A percentile compares a stretch with the other conserved stretches of the same genome.
phyloP scores from a whole-genome alignment of 1,140 invertebrate genomes.

The Drosophila parabipectinata region DNA sequence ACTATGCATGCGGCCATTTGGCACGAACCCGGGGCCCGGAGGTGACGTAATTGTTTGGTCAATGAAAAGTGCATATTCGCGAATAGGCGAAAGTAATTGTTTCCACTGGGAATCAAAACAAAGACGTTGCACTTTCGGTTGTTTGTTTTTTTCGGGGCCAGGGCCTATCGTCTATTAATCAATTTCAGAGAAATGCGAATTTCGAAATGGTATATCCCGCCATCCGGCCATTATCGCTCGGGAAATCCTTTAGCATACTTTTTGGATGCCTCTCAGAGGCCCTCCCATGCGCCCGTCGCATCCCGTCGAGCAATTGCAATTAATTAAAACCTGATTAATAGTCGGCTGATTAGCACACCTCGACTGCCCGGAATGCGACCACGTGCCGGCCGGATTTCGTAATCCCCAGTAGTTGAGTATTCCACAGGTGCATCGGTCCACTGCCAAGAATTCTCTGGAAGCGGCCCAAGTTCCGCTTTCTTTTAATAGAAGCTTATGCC shows the following conservation, averaged over 20 bases:
- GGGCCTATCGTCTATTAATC: not conserved
- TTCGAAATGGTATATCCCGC: no score
- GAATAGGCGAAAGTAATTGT: not conserved
- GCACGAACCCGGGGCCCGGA: not conserved
- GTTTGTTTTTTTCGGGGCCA: conserved; percentile 28
- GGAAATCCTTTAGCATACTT: conserved; percentile 7
- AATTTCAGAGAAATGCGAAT: no score
- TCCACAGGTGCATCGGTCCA: conserved; percentile 18
- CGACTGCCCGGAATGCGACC: conserved; percentile 10
- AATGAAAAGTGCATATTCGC: not conserved
- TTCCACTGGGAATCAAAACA: conserved; percentile 21
- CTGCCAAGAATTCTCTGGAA: not conserved
- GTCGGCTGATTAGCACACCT: not conserved
- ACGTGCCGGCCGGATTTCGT: conserved; percentile 14
- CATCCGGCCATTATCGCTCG: not conserved
- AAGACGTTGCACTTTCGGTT: conserved; percentile 29
- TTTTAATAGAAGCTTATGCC: not conserved
- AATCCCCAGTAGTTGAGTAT: conserved; percentile 1
- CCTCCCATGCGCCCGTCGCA: no score
- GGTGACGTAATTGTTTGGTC: conserved; percentile 19
- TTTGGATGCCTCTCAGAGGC: not conserved
- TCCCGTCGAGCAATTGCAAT: no score
- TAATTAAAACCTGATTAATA: not conserved
- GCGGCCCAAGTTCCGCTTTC: conserved; percentile 18
- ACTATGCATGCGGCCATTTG: not conserved